phyloP scores from a whole-genome alignment of 2,888 invertebrate species.

The Labia minor region DNA sequence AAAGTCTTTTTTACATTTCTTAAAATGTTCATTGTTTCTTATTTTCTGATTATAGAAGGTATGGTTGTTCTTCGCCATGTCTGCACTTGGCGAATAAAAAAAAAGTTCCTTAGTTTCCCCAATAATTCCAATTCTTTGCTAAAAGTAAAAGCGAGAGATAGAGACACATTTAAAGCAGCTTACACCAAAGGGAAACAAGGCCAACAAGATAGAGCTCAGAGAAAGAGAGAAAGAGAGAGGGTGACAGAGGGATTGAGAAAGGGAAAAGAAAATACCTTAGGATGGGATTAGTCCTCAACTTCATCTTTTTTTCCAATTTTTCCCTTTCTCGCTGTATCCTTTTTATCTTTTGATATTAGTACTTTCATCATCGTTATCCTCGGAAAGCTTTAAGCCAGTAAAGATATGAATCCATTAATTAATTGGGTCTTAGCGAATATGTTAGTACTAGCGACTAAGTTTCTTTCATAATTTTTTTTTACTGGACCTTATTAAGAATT shows the following conservation, averaged over 20 bases:
- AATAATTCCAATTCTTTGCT: not conserved
- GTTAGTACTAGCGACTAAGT: too few species aligned
- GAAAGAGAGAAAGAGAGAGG: not conserved
- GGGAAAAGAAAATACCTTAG: not conserved
- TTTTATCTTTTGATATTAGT: not conserved
- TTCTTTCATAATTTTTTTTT: too few species aligned
- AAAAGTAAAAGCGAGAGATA: not conserved
- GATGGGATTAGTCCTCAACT: not conserved
- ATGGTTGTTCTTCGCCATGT: too few species aligned
- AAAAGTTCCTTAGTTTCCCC: not conserved
- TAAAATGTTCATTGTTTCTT: too few species aligned
- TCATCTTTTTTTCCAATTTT: not conserved
- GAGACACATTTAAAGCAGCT: not conserved
- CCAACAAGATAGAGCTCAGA: too few species aligned
- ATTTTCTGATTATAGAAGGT: too few species aligned
- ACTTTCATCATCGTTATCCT: slow-evolving; percentile 2
- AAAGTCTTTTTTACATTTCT: too few species aligned
- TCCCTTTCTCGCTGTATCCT: not conserved
- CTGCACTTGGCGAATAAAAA: too few species aligned
- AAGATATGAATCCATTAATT: too few species aligned
- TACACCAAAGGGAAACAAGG: not conserved
- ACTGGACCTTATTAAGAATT: too few species aligned
- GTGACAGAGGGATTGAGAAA: not conserved
- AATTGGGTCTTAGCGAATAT: too few species aligned
- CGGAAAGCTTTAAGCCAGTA: too few species aligned